Evolutionary conservation across 2,888 invertebrate genomes (phyloP).

Genomic region (Spodoptera exigua): DNA sequence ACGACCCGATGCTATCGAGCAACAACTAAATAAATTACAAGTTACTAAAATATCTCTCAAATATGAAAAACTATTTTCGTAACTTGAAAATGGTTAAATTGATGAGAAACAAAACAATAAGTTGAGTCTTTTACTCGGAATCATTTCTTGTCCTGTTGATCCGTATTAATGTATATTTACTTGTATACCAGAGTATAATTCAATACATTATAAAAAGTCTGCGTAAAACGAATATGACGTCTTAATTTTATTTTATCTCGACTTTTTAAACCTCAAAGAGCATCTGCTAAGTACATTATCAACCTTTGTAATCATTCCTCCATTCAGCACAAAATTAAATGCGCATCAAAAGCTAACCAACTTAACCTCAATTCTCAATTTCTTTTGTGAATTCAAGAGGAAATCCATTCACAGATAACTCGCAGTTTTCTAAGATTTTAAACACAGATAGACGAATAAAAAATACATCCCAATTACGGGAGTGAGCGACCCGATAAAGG

Average conservation of each 20-base stretch:
- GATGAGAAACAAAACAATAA: no score
- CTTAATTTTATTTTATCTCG: background rate
- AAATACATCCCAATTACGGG: slow-evolving; percentile 63
- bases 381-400: slow-evolving; percentile 45
- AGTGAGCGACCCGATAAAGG: slow-evolving; percentile 55
- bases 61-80: no score
- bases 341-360: slow-evolving; percentile 36
- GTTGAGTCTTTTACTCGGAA: no score
- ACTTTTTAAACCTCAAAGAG: slow-evolving; percentile 2
- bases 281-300: slow-evolving; percentile 32
- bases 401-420: slow-evolving; percentile 43
- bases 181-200: no score
- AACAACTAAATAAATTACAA: no score
- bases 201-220: no score
- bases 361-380: slow-evolving; percentile 40
- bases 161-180: no score
- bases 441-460: slow-evolving; percentile 59
- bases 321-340: slow-evolving; percentile 45
- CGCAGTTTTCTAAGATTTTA: slow-evolving; percentile 48
- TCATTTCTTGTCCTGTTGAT: no score
- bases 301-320: slow-evolving; percentile 30
- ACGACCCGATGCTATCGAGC: no score
- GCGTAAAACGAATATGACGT: background rate
- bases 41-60: no score
- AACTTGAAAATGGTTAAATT: no score